These are phyloP conservation scores for Nymphalis polychloros DNA, from an alignment of 2,888 invertebrate genomes.

Conservation along the genomic window DNA sequence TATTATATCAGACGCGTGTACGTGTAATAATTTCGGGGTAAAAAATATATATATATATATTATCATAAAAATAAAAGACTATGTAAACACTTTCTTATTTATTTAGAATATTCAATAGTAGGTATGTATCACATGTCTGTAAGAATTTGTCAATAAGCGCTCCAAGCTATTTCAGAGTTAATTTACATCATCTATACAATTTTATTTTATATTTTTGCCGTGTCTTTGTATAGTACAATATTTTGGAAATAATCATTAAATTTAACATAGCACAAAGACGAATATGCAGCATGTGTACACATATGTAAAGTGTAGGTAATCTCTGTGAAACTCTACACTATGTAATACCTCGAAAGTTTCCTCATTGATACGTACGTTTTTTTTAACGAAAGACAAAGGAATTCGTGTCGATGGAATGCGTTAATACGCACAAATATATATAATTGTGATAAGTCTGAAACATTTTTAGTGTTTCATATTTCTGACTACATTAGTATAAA, in stretches of 20 bases:
- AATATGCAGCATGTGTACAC: too few relatives aligned
- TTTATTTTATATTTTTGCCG: neutral
- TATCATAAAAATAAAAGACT: constrained; percentile 49
- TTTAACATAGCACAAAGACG: too few relatives aligned
- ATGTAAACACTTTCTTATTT: constrained; percentile 68
- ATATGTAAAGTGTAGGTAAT: too few relatives aligned
- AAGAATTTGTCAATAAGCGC: constrained; percentile 67
- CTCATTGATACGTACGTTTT: too few relatives aligned
- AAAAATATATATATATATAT: neutral
- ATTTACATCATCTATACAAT: constrained; percentile 14
- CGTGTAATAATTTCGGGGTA: neutral
- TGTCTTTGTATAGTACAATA: constrained; percentile 15
- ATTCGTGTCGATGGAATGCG: too few relatives aligned
- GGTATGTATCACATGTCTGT: constrained; percentile 77
- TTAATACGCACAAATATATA: too few relatives aligned
- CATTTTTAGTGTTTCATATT: too few relatives aligned
- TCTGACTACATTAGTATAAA: too few relatives aligned
- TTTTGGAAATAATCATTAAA: neutral
- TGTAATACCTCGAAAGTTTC: neutral
- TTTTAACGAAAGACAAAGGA: too few relatives aligned
- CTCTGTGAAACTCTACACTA: neutral
- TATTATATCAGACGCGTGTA: neutral
- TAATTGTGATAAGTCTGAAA: too few relatives aligned
- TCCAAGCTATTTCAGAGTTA: constrained; percentile 53
- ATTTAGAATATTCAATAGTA: constrained; percentile 73